phyloP scores from a whole-genome alignment of 2,888 invertebrate genomes.

The Agrochola circellaris region DNA sequence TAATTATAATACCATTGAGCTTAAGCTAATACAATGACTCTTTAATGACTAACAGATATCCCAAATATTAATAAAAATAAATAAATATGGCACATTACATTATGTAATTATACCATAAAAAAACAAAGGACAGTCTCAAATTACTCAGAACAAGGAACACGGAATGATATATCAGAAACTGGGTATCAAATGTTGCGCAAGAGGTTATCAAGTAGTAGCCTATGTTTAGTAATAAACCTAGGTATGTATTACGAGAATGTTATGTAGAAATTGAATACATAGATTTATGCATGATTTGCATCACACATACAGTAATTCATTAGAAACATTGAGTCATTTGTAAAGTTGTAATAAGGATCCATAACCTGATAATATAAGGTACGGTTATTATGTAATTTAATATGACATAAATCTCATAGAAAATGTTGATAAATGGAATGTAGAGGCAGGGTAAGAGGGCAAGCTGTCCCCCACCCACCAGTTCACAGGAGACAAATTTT shows the following conservation, averaged over 20 bases:
- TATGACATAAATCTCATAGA: too few species aligned
- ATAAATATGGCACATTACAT: neutral
- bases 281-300: neutral
- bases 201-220: constrained; percentile 47
- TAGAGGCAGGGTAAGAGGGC: too few species aligned
- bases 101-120: constrained; percentile 5
- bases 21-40: neutral
- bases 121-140: constrained; percentile 38
- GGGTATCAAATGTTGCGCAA: constrained; percentile 40
- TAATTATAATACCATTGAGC: constrained; percentile 1
- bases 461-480: too few species aligned
- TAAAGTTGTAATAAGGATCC: too few species aligned
- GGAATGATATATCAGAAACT: constrained; percentile 42
- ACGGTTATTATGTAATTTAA: too few species aligned
- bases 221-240: constrained; percentile 8
- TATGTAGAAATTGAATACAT: constrained; percentile 4
- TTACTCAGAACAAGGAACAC: constrained; percentile 47
- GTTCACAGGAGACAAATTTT: too few species aligned
- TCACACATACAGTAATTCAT: neutral
- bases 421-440: too few species aligned
- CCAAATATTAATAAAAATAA: constrained; percentile 11
- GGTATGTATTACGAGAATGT: constrained; percentile 6
- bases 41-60: neutral
- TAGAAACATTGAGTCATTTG: neutral
- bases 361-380: too few species aligned